phyloP scores from a whole-genome alignment of 92 coral and sea anemone species.

The Hydrozoanthus gracilis region DNA sequence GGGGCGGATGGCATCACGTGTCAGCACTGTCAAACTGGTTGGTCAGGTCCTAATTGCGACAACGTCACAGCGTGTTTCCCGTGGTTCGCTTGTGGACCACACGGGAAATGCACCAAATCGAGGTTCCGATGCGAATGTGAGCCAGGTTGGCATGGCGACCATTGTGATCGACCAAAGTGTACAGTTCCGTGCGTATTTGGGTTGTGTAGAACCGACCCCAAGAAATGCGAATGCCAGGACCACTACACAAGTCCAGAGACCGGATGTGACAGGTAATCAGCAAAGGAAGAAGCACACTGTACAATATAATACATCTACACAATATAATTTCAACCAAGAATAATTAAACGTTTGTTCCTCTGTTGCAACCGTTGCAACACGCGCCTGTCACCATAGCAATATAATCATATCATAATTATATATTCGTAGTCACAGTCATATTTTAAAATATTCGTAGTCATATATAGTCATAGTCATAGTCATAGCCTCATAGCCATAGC shows the following conservation, averaged over 20 bases:
- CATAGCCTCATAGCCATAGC: not conserved
- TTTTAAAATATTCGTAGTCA: too few species aligned
- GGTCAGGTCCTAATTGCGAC: slow-evolving; percentile 79
- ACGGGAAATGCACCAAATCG: slow-evolving; percentile 79
- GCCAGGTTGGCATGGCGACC: slow-evolving; percentile 92
- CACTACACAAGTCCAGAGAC: slow-evolving; percentile 72
- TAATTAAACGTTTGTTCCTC: too few species aligned
- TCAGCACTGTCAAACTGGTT: slow-evolving; percentile 74
- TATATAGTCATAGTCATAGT: too few species aligned
- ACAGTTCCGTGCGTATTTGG: slow-evolving; percentile 72
- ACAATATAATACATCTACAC: not conserved
- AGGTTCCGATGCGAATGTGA: slow-evolving; percentile 89
- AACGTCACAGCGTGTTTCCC: slow-evolving; percentile 79
- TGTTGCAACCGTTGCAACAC: too few species aligned
- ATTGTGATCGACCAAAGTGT: slow-evolving; percentile 84
- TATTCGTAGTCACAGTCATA: too few species aligned
- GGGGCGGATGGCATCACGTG: slow-evolving; percentile 75
- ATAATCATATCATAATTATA: too few species aligned
- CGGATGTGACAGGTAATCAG: slow-evolving; percentile 78
- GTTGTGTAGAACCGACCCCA: slow-evolving; percentile 84
- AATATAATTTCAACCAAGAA: not conserved
- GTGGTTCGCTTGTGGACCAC: slow-evolving; percentile 79
- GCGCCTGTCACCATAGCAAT: too few species aligned
- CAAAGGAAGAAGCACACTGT: not conserved
- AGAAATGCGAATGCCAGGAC: slow-evolving; percentile 77